These are phyloP conservation scores for Pissodes strobi DNA, from an alignment of 1,140 invertebrate species.

Conservation along the genomic window DNA sequence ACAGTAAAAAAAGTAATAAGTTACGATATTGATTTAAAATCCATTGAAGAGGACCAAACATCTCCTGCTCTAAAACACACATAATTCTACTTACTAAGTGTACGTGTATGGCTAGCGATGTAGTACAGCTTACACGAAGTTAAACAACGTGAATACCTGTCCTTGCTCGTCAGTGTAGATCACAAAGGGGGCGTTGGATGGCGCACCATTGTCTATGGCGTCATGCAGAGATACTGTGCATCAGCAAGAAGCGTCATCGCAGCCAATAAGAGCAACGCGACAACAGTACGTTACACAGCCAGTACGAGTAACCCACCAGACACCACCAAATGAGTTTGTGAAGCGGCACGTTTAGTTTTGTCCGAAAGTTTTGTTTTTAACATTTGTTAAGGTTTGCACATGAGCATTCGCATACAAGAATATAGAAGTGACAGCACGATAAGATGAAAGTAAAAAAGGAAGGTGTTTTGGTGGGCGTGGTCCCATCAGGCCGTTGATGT, in stretches of 20 bases:
- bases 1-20: too few relatives aligned
- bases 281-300: conserved; percentile 55
- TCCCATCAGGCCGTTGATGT: conserved; percentile 15
- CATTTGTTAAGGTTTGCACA: neutral
- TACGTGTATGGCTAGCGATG: too few relatives aligned
- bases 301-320: conserved; percentile 44
- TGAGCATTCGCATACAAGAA: neutral
- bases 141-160: conserved; percentile 76
- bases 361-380: conserved; percentile 5
- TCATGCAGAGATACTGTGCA: conserved; percentile 55
- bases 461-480: conserved; percentile 25
- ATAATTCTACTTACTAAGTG: too few relatives aligned
- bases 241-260: conserved; percentile 56
- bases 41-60: too few relatives aligned
- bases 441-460: neutral
- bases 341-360: neutral
- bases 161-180: conserved; percentile 93
- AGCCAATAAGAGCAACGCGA: conserved; percentile 56
- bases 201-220: conserved; percentile 58
- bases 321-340: conserved; percentile 26
- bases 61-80: too few relatives aligned
- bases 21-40: too few relatives aligned
- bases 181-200: conserved; percentile 85
- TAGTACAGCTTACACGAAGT: too few relatives aligned
- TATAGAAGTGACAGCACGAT: conserved; percentile 3